Percentiles rank a stretch among this genome's conserved stretches.
These are phyloP conservation scores for Nomada ferruginata DNA, from an alignment of 2,888 invertebrate species.

Conservation along the genomic window DNA sequence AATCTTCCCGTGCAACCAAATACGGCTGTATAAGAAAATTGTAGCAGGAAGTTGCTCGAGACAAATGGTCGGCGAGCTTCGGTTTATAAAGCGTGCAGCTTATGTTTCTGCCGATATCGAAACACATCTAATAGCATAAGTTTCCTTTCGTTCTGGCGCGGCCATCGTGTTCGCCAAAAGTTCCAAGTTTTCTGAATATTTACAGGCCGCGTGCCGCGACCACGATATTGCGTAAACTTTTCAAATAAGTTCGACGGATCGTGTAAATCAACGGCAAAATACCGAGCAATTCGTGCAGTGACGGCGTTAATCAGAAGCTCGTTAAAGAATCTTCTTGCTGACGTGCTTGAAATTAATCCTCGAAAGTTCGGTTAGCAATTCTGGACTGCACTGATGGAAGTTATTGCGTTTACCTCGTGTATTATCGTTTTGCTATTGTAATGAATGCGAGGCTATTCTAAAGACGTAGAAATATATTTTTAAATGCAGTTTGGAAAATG, in stretches of 20 bases:
- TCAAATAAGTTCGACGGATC: slow-evolving; percentile 78
- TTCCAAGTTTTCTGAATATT: slow-evolving; percentile 74
- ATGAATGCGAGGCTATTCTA: slow-evolving; percentile 1
- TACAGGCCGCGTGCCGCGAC: slow-evolving; percentile 63
- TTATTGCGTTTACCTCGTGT: neutral
- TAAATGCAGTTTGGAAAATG: too few species aligned
- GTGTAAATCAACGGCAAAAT: slow-evolving; percentile 72
- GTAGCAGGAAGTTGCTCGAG: too few species aligned
- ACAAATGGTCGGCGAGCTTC: too few species aligned
- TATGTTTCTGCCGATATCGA: slow-evolving; percentile 59
- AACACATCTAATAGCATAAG: slow-evolving; percentile 64
- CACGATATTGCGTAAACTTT: slow-evolving; percentile 81
- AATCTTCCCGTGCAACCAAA: neutral
- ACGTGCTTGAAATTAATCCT: slow-evolving; percentile 35
- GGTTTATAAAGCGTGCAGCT: slow-evolving; percentile 20
- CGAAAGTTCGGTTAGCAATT: neutral
- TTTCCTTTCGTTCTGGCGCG: slow-evolving; percentile 30
- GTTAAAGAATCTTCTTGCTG: slow-evolving; percentile 19
- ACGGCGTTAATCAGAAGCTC: slow-evolving; percentile 41
- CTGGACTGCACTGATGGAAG: neutral
- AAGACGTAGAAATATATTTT: too few species aligned
- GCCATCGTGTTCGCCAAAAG: slow-evolving; percentile 68
- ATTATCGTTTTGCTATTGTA: neutral
- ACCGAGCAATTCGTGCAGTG: slow-evolving; percentile 45
- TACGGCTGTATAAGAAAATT: too few species aligned